Conservation (phyloP, 1,140 invertebrate species). For the Brachionus asplanchnoidis region DNA sequence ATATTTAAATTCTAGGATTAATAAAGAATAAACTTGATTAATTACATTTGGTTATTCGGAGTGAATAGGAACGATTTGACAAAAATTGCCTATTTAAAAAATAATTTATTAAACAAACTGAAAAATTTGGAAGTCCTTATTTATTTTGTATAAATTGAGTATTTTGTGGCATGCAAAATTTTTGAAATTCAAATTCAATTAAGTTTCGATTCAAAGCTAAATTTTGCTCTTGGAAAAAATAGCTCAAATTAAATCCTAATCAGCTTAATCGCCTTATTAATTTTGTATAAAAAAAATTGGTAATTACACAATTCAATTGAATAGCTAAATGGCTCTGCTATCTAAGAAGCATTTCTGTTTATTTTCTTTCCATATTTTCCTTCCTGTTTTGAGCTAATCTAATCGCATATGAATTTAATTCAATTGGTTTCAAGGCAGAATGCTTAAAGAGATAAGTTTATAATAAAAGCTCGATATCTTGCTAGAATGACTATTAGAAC, state of each 20-base stretch:
- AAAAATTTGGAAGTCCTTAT: background rate
- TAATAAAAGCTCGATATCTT: background rate
- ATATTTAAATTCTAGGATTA: background rate
- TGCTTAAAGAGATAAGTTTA: background rate
- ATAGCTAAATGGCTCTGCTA: background rate
- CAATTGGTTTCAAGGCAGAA: background rate
- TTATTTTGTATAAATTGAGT: background rate
- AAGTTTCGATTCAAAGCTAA: background rate
- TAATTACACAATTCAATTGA: background rate
- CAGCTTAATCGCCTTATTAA: conserved; percentile 4
- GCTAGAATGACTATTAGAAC: background rate
- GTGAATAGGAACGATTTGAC: background rate
- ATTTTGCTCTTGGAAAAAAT: background rate
- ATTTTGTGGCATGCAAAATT: background rate
- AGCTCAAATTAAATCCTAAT: conserved; percentile 4
- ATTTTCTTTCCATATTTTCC: background rate
- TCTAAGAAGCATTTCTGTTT: background rate
- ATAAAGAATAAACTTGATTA: background rate
- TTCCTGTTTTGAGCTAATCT: background rate
- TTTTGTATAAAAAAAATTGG: background rate
- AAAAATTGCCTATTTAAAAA: background rate
- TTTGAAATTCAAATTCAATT: background rate
- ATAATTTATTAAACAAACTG: background rate
- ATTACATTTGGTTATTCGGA: background rate
- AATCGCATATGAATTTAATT: background rate